These are phyloP conservation scores for Quadroppia sp. DNA, from an alignment of 2,888 invertebrate species.

Conservation along the genomic window DNA sequence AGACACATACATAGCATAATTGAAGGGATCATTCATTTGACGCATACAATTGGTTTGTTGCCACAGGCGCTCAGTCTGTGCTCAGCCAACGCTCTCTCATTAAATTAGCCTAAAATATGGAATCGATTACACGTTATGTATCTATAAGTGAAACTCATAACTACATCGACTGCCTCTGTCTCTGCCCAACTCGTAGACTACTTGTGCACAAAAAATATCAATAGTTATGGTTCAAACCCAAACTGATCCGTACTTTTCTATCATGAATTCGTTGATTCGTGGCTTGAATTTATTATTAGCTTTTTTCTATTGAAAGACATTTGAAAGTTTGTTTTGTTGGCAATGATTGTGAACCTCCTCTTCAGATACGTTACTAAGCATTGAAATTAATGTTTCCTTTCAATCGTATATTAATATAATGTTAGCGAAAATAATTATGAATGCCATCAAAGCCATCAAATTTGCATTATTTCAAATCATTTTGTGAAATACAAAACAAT, in stretches of 20 bases:
- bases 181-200: not conserved
- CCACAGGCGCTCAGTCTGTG: conserved; percentile 12
- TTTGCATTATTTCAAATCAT: conserved; percentile 33
- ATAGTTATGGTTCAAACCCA: not conserved
- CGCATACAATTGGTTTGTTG: conserved; percentile 34
- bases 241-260: conserved; percentile 5
- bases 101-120: conserved; percentile 14
- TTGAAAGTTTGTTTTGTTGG: conserved; percentile 22
- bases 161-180: not conserved
- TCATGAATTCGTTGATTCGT: conserved; percentile 20
- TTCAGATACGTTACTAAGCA: conserved; percentile 31
- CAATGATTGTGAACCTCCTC: conserved; percentile 27
- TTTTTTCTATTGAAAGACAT: conserved; percentile 21
- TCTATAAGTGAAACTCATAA: not conserved
- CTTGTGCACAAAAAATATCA: not conserved
- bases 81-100: conserved; percentile 28
- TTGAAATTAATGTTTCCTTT: conserved; percentile 33
- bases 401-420: conserved; percentile 24
- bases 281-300: conserved; percentile 31
- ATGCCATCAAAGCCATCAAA: conserved; percentile 31
- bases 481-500: conserved; percentile 28
- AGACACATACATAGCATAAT: conserved; percentile 30
- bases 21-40: conserved; percentile 34
- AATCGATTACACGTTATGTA: not conserved
- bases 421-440: conserved; percentile 32